Evolutionary conservation across 2,888 invertebrate species (phyloP).

Genomic region (Sphaerophoria rueppellii): DNA sequence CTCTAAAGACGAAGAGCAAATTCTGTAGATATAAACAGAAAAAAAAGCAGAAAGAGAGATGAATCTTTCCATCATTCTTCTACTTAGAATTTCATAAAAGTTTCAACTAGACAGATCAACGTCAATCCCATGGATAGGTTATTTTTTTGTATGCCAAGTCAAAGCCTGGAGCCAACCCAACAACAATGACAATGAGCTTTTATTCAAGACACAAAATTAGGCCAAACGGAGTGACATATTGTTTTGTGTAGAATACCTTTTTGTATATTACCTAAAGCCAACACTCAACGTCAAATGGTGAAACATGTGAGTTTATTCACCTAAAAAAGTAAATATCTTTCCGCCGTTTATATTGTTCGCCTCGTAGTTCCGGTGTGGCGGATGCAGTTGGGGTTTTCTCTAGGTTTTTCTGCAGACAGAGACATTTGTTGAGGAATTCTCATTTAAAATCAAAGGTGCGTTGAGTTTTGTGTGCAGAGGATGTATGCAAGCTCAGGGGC

Average conservation of each 20-base stretch:
- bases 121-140: slow-evolving; percentile 6
- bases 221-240: slow-evolving; percentile 57
- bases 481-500: background rate
- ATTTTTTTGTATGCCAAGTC: background rate
- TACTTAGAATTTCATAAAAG: background rate
- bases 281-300: slow-evolving; percentile 56
- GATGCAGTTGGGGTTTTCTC: slow-evolving; percentile 48
- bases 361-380: slow-evolving; percentile 50
- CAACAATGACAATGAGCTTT: slow-evolving; percentile 29
- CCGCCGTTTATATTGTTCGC: slow-evolving; percentile 50
- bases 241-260: slow-evolving; percentile 23
- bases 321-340: slow-evolving; percentile 52
- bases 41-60: too few relatives aligned
- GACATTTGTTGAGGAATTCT: slow-evolving; percentile 34
- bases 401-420: slow-evolving; percentile 10
- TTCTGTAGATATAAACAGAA: too few relatives aligned
- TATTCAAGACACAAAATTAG: slow-evolving; percentile 59
- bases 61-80: background rate
- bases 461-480: slow-evolving; percentile 16
- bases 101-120: slow-evolving; percentile 19
- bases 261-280: slow-evolving; percentile 43
- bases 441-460: slow-evolving; percentile 52
- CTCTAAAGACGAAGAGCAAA: too few relatives aligned
- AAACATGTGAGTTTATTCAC: slow-evolving; percentile 66
- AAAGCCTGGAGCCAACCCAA: background rate